These are phyloP conservation scores for Spodoptera littoralis DNA, from an alignment of 2,888 invertebrate species.

Conservation along the genomic window DNA sequence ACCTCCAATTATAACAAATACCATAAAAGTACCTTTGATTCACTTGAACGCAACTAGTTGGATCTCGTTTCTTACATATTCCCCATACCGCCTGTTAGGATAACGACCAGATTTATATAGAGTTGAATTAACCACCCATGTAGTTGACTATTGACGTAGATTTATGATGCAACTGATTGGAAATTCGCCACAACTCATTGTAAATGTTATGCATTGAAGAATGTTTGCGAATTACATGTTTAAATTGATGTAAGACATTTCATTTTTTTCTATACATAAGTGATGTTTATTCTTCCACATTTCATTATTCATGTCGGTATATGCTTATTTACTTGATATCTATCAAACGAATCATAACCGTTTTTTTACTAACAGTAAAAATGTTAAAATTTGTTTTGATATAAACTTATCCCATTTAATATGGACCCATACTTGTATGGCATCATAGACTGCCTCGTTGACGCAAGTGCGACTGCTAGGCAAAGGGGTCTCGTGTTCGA, in stretches of 20 bases:
- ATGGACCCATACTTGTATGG: too few relatives aligned
- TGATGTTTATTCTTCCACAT: too few relatives aligned
- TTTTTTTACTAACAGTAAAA: too few relatives aligned
- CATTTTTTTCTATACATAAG: neutral
- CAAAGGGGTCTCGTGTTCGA: too few relatives aligned
- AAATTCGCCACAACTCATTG: slow-evolving; percentile 63
- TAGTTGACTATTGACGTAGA: slow-evolving; percentile 63
- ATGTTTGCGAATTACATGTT: slow-evolving; percentile 42
- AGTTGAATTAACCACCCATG: slow-evolving; percentile 67
- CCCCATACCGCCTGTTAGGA: slow-evolving; percentile 45
- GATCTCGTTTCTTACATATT: slow-evolving; percentile 27
- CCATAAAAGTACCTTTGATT: slow-evolving; percentile 2
- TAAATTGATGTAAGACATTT: slow-evolving; percentile 18
- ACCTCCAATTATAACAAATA: slow-evolving; percentile 7
- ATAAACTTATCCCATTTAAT: too few relatives aligned
- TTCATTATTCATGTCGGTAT: too few relatives aligned
- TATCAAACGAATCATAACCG: too few relatives aligned
- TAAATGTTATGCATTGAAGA: slow-evolving; percentile 55
- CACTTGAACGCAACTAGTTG: slow-evolving; percentile 30
- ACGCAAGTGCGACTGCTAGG: too few relatives aligned
- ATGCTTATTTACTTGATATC: too few relatives aligned
- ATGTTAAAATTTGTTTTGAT: too few relatives aligned
- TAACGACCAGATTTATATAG: slow-evolving; percentile 59
- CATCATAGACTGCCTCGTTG: too few relatives aligned
- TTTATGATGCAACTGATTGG: slow-evolving; percentile 69